Evolutionary conservation across 2,888 invertebrate genomes (phyloP).

Genomic region (Dicranocentrus wangi): DNA sequence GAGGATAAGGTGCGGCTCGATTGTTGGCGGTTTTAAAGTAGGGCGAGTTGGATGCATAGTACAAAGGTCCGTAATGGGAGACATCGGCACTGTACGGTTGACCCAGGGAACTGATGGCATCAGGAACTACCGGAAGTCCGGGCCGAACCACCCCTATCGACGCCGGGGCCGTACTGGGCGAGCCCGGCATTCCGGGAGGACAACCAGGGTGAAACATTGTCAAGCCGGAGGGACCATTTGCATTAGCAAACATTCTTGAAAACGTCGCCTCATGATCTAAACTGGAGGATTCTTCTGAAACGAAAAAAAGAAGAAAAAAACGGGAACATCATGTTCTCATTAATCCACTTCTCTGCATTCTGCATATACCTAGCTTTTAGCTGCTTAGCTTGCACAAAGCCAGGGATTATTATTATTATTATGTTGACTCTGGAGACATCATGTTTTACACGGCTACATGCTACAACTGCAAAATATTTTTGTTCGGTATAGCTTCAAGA

Average conservation of each 20-base stretch:
- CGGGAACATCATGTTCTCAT: too few species aligned
- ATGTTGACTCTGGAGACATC: not conserved
- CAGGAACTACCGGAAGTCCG: slow-evolving; percentile 55
- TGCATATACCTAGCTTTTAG: too few species aligned
- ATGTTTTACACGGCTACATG: not conserved
- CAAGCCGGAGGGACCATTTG: slow-evolving; percentile 40
- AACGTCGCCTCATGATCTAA: slow-evolving; percentile 65
- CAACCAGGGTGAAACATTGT: slow-evolving; percentile 61
- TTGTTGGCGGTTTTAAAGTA: slow-evolving; percentile 66
- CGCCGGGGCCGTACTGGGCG: slow-evolving; percentile 10
- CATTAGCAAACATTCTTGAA: slow-evolving; percentile 64
- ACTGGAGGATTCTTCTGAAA: slow-evolving; percentile 60
- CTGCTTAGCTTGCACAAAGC: too few species aligned
- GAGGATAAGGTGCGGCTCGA: slow-evolving; percentile 67
- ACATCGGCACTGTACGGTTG: slow-evolving; percentile 81
- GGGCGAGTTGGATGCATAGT: slow-evolving; percentile 76
- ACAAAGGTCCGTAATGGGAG: slow-evolving; percentile 82
- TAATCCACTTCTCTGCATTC: too few species aligned
- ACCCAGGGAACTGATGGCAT: slow-evolving; percentile 75
- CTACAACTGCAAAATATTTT: not conserved
- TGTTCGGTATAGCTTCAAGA: not conserved
- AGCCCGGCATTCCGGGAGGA: slow-evolving; percentile 25
- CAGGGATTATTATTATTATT: slow-evolving; percentile 5
- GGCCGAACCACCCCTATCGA: slow-evolving; percentile 29
- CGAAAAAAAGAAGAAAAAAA: slow-evolving; percentile 16